Evolutionary conservation across 1,140 invertebrate species (phyloP).

Genomic region (Hestina assimilis): DNA sequence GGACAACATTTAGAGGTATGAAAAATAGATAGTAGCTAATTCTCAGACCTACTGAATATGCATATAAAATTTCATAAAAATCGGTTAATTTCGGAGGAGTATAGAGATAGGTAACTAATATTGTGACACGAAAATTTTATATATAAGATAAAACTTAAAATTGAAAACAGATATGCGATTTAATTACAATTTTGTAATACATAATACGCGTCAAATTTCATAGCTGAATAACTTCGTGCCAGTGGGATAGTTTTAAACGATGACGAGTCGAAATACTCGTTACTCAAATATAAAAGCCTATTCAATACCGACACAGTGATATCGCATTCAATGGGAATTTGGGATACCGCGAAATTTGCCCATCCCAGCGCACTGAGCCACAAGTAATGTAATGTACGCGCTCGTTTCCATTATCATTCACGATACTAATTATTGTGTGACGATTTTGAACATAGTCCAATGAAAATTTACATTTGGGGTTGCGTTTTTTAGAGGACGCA

Average conservation of each 20-base stretch:
- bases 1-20: no score
- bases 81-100: no score
- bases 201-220: constrained; percentile 42
- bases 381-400: constrained; percentile 42
- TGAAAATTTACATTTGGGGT: no score
- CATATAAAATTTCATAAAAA: no score
- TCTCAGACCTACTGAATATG: no score
- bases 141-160: no score
- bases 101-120: no score
- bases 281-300: constrained; percentile 49
- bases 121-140: no score
- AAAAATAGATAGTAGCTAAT: no score
- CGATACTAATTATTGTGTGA: no score
- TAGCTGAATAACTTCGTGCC: constrained; percentile 14
- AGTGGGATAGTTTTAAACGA: constrained; percentile 28
- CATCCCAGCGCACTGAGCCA: constrained; percentile 56
- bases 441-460: no score
- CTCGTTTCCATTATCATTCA: constrained; percentile 8
- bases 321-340: constrained; percentile 51
- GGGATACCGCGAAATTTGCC: constrained; percentile 60
- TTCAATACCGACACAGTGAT: constrained; percentile 43
- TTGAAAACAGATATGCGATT: background rate
- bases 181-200: background rate
- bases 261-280: constrained; percentile 29
- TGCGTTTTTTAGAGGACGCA: no score